Conservation (phyloP, 2,113 vertebrate species). For the Orthonyx spaldingii region DNA sequence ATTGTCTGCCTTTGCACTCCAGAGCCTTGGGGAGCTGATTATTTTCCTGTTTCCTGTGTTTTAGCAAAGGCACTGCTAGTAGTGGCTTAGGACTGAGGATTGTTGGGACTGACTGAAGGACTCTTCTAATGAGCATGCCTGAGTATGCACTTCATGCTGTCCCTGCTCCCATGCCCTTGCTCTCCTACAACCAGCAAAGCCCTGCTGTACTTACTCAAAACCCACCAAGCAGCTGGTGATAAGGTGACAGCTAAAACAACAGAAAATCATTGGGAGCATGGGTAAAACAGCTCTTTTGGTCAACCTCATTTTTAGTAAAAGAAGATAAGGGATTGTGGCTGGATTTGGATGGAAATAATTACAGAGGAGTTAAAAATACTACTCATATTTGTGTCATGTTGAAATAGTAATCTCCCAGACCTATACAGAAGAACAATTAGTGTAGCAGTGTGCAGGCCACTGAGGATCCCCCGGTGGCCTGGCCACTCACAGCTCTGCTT, state of each 20-base stretch:
- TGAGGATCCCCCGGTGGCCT: too few relatives aligned
- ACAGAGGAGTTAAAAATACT: neutral
- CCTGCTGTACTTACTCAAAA: rapidly evolving
- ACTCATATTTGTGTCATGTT: neutral
- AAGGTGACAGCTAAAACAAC: neutral
- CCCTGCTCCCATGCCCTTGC: rapidly evolving
- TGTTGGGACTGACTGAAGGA: neutral
- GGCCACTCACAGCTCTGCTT: too few relatives aligned
- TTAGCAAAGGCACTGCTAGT: neutral
- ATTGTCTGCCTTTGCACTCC: neutral
- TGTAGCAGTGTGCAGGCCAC: too few relatives aligned
- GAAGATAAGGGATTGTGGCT: neutral
- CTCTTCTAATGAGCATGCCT: neutral
- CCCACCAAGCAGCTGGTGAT: neutral
- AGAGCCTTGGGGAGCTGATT: neutral
- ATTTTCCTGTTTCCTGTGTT: neutral
- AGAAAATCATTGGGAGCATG: neutral
- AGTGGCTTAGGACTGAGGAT: neutral
- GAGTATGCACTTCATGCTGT: rapidly evolving
- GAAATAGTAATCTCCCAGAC: neutral
- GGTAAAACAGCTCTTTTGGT: neutral
- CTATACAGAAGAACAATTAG: neutral
- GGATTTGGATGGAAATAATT: neutral
- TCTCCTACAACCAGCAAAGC: neutral
- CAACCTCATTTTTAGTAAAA: neutral